Evolutionary conservation across 2,797 vertebrate genomes (phyloP).

Genomic region (Echeneis naucrates): DNA sequence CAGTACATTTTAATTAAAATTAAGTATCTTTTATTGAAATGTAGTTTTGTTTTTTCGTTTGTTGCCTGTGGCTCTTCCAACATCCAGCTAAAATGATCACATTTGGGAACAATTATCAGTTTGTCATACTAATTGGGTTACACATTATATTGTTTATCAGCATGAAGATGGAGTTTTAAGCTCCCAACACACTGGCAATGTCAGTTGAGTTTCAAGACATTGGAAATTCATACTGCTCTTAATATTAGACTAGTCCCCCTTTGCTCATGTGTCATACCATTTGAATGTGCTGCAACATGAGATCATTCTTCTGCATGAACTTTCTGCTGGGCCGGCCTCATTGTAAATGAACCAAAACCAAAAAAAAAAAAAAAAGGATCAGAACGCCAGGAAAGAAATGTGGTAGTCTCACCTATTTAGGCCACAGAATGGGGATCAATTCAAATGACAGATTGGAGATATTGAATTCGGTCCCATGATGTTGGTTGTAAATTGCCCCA

Average conservation of each 20-base stretch:
- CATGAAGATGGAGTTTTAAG: conserved; percentile 32
- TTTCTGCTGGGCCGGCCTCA: conserved; percentile 25
- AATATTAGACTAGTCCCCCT: conserved; percentile 42
- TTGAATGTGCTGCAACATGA: conserved; percentile 63
- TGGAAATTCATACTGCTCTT: conserved; percentile 31
- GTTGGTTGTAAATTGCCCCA: conserved; percentile 49
- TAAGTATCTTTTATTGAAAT: neutral
- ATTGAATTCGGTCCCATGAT: conserved; percentile 39
- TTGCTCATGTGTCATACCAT: conserved; percentile 54
- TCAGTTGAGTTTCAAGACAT: conserved; percentile 17
- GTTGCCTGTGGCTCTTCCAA: neutral
- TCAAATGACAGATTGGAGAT: conserved; percentile 60
- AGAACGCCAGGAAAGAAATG: conserved; percentile 35
- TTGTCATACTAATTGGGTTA: conserved; percentile 32
- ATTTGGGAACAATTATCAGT: conserved; percentile 33
- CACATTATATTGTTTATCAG: conserved; percentile 18
- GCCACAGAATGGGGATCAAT: conserved; percentile 46
- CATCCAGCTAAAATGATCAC: conserved; percentile 20
- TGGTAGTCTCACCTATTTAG: conserved; percentile 49
- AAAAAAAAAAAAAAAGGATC: no score
- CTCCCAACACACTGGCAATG: conserved; percentile 21
- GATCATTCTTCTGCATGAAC: conserved; percentile 41
- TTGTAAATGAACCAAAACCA: no score
- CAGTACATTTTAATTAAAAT: neutral
- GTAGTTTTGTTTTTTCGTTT: neutral